A percentile compares a stretch with the other conserved stretches of the same genome.
Evolutionary conservation across 2,888 invertebrate species (phyloP).

Genomic region (Vannuccia rotundouncinata): DNA sequence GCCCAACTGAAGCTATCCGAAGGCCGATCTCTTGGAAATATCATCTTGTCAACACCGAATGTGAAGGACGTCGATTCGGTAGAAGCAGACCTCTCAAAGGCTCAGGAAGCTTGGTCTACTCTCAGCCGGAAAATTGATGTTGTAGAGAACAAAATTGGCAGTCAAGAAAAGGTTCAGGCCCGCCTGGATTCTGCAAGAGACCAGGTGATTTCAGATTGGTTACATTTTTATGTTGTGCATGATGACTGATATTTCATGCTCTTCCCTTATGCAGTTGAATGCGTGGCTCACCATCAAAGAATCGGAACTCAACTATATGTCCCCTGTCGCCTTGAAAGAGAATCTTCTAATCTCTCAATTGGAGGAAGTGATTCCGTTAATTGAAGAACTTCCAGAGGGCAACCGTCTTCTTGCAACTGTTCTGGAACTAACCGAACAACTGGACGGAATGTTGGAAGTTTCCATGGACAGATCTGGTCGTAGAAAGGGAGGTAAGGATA

Average conservation of each 20-base stretch:
- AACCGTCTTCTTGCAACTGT: neutral
- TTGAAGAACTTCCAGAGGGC: neutral
- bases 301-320: neutral
- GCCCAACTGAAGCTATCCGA: neutral
- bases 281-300: neutral
- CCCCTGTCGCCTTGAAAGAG: neutral
- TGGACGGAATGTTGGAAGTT: neutral
- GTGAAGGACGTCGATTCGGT: neutral
- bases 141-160: neutral
- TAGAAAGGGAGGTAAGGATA: neutral
- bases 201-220: neutral
- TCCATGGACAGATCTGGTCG: neutral
- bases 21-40: neutral
- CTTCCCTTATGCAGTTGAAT: neutral
- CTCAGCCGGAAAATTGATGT: neutral
- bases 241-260: neutral
- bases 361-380: neutral
- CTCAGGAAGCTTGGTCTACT: neutral
- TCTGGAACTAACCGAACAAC: neutral
- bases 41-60: neutral
- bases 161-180: neutral
- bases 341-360: neutral
- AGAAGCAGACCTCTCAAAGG: neutral
- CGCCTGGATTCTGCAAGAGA: neutral
- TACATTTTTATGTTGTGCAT: neutral